Evolutionary conservation across 1,140 invertebrate species (phyloP).

Genomic region (Drosophila burlai): DNA sequence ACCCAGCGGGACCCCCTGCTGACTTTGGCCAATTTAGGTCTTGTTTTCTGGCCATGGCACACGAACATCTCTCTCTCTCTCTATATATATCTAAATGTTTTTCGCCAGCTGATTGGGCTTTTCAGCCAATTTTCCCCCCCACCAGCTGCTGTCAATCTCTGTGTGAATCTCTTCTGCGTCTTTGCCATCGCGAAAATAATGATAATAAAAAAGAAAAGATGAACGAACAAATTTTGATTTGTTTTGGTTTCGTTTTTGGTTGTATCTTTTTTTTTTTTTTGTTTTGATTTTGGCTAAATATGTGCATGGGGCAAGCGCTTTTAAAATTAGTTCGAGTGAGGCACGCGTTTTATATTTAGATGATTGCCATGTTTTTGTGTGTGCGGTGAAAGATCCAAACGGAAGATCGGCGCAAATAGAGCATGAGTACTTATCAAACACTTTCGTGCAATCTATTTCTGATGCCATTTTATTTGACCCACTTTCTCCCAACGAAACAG

Average conservation of each 20-base stretch:
- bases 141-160: constrained; percentile 50
- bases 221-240: constrained; percentile 60
- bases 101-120: constrained; percentile 64
- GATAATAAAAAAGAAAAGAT: constrained; percentile 39
- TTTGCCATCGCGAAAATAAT: constrained; percentile 20
- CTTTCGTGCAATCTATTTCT: constrained; percentile 54
- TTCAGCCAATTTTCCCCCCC: constrained; percentile 25
- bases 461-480: constrained; percentile 68
- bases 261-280: too few relatives aligned
- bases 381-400: constrained; percentile 18
- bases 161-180: constrained; percentile 31
- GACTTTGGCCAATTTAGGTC: constrained; percentile 74
- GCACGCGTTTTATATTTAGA: constrained; percentile 80
- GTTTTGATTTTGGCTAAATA: constrained; percentile 46
- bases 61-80: constrained; percentile 28
- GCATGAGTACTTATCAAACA: constrained; percentile 54
- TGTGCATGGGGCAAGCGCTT: constrained; percentile 53
- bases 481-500: constrained; percentile 60
- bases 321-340: constrained; percentile 73
- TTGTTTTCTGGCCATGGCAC: constrained; percentile 52
- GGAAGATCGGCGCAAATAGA: constrained; percentile 40
- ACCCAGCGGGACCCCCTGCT: constrained; percentile 30
- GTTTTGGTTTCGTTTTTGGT: constrained; percentile 32
- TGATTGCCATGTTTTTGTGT: constrained; percentile 58
- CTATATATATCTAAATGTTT: constrained; percentile 9